Conservation (phyloP, 2,113 vertebrate species). For the Clarias macrocephalus region DNA sequence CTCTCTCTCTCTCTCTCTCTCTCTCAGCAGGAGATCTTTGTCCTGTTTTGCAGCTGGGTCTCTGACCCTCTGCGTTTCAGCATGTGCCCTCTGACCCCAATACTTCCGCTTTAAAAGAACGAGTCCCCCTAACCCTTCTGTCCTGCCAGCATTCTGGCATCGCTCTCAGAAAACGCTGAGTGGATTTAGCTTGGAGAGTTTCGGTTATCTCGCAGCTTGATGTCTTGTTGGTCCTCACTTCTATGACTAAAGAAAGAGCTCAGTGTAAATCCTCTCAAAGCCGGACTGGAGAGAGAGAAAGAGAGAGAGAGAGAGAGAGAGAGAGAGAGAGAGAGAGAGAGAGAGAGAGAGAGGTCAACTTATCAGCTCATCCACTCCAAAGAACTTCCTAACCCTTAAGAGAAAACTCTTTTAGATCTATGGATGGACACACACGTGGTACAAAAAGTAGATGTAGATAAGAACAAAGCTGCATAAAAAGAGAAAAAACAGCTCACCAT, state of each 20-base stretch:
- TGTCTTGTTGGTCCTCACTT: conserved; percentile 50
- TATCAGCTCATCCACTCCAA: conserved; percentile 68
- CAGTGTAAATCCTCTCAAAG: conserved; percentile 60
- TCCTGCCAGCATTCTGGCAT: conserved; percentile 11
- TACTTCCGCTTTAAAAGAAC: conserved; percentile 74
- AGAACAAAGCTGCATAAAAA: background rate
- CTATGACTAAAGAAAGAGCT: conserved; percentile 64
- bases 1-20: conserved; percentile 49
- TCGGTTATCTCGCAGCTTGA: conserved; percentile 49
- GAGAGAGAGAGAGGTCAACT: conserved; percentile 54
- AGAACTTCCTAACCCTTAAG: conserved; percentile 67
- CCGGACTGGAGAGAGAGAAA: conserved; percentile 26
- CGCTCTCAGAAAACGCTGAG: conserved; percentile 54
- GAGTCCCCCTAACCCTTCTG: conserved; percentile 59
- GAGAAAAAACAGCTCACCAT: background rate
- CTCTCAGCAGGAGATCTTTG: conserved; percentile 65
- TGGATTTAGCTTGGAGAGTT: conserved; percentile 60
- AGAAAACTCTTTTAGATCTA: conserved; percentile 53
- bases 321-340: no score
- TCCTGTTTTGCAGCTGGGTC: conserved; percentile 77
- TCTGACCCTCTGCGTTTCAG: conserved; percentile 73
- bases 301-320: background rate
- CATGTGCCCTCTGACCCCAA: conserved; percentile 81
- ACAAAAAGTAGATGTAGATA: background rate
- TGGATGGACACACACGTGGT: background rate